A percentile compares a stretch with the other conserved stretches of the same genome.
Evolutionary conservation across 2,797 vertebrate genomes (phyloP).

Genomic region (Sebastes hubbsi): DNA sequence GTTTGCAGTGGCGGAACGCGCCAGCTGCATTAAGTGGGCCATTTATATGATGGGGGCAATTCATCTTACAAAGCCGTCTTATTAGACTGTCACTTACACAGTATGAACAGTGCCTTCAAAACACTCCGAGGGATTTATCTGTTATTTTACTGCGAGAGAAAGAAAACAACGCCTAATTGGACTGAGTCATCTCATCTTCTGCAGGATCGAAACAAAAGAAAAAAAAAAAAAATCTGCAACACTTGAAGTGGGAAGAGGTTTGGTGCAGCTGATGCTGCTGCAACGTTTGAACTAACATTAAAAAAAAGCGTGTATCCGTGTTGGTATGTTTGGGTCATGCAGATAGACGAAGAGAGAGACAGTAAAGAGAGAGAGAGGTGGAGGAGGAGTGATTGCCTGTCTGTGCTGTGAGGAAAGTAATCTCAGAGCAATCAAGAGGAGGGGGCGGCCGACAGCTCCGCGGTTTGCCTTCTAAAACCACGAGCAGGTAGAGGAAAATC

Average conservation of each 20-base stretch:
- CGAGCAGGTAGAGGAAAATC: constrained; percentile 71
- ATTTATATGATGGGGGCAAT: constrained; percentile 80
- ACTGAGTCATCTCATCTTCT: constrained; percentile 77
- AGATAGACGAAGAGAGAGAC: constrained; percentile 54
- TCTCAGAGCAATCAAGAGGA: constrained; percentile 77
- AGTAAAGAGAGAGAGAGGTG: constrained; percentile 15
- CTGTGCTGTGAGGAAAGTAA: constrained; percentile 73
- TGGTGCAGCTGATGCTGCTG: neutral
- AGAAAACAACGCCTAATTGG: constrained; percentile 80
- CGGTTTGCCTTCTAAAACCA: constrained; percentile 63
- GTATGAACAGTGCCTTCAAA: constrained; percentile 79
- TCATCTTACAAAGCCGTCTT: constrained; percentile 82
- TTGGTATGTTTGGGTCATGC: constrained; percentile 42
- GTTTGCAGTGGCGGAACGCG: constrained; percentile 67
- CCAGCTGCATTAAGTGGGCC: constrained; percentile 81
- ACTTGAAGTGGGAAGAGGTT: constrained; percentile 22
- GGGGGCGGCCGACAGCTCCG: constrained; percentile 64
- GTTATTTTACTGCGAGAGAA: constrained; percentile 74
- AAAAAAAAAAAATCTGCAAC: neutral
- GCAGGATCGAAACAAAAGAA: constrained; percentile 37
- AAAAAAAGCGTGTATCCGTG: neutral
- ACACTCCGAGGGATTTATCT: constrained; percentile 76
- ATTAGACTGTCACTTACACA: constrained; percentile 82
- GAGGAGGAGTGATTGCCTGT: constrained; percentile 73
- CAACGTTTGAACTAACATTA: constrained; percentile 31